Conservation (phyloP, 2,888 invertebrate species). For the Drosophila histrio region DNA sequence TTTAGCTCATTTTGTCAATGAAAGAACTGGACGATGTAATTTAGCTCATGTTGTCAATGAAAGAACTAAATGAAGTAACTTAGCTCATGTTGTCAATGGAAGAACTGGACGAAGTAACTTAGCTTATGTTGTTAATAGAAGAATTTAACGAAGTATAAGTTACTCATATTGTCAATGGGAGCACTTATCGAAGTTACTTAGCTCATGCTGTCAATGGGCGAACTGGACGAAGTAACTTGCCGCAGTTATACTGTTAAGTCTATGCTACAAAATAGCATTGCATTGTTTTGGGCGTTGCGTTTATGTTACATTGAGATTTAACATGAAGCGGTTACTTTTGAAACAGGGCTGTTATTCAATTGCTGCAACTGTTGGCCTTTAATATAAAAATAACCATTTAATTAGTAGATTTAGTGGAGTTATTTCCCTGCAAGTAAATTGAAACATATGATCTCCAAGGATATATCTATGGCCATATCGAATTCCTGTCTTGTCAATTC, state of each 20-base stretch:
- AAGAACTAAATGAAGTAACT: too few species aligned
- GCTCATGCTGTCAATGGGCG: not conserved
- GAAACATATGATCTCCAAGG: not conserved
- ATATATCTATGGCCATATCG: not conserved
- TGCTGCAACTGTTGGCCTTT: not conserved
- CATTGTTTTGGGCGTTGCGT: not conserved
- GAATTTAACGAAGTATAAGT: too few species aligned
- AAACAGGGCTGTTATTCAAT: not conserved
- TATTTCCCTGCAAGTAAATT: not conserved
- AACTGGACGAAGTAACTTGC: not conserved
- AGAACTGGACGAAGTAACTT: too few species aligned
- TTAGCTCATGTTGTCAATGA: not conserved
- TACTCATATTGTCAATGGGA: too few species aligned
- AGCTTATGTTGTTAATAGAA: not conserved
- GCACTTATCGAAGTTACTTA: too few species aligned
- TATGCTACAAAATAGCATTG: not conserved
- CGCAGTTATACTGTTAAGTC: not conserved
- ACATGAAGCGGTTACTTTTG: not conserved
- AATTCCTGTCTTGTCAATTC: not conserved
- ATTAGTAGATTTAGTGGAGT: too few species aligned
- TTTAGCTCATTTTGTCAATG: too few species aligned
- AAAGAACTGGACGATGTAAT: too few species aligned
- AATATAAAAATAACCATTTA: too few species aligned
- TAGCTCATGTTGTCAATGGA: too few species aligned
- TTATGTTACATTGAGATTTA: not conserved